A percentile compares a stretch with the other conserved stretches of the same genome.
Conservation (phyloP, 2,113 vertebrate species). For the Pygathrix nemaeus region DNA sequence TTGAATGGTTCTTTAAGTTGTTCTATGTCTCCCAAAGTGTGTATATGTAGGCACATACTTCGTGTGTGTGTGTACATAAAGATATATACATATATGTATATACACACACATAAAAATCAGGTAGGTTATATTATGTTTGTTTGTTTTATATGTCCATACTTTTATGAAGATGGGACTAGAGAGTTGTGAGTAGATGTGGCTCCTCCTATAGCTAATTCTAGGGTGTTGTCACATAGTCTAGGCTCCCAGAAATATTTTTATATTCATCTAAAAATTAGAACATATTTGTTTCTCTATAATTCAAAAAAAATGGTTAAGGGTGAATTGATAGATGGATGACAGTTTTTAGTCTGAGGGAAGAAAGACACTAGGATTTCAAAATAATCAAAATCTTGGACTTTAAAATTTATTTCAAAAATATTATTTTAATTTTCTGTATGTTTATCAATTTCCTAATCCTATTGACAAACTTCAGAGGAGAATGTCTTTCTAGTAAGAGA, state of each 20-base stretch:
- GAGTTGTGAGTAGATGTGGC: not conserved
- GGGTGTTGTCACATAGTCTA: not conserved
- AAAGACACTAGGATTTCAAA: slow-evolving; percentile 1
- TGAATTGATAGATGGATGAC: not conserved
- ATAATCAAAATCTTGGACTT: not conserved
- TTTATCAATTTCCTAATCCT: not conserved
- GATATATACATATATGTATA: not conserved
- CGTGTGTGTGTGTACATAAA: not conserved
- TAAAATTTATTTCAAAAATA: no score
- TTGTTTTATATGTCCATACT: not conserved
- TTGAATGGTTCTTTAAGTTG: not conserved
- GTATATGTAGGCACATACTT: not conserved
- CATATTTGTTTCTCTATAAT: not conserved
- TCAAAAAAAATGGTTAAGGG: not conserved
- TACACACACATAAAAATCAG: not conserved
- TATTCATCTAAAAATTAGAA: not conserved
- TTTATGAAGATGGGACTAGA: not conserved
- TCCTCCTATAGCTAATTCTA: not conserved
- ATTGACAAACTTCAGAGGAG: not conserved
- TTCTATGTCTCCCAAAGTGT: not conserved
- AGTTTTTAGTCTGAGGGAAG: not conserved
- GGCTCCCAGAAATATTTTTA: not conserved
- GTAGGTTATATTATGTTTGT: not conserved
- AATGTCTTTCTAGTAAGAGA: not conserved
- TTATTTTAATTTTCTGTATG: not conserved